Percentiles rank a stretch among this genome's conserved stretches.
Conservation (phyloP, 1,140 invertebrate species). For the Frieseomelitta varia region DNA sequence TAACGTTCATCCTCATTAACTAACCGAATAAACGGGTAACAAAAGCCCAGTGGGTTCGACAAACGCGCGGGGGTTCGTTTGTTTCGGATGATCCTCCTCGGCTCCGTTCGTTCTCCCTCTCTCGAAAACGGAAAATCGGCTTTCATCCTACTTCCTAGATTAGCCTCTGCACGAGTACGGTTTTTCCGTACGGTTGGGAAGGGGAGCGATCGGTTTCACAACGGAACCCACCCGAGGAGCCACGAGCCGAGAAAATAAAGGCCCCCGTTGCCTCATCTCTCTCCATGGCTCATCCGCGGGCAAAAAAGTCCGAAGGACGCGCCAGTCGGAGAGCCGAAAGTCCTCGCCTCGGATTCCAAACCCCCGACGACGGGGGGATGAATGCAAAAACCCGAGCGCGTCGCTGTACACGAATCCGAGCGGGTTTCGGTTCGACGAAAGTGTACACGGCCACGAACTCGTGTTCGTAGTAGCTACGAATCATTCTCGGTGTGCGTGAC, state of each 20-base stretch:
- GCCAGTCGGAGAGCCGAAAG: background rate
- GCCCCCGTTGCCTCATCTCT: background rate
- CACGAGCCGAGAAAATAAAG: background rate
- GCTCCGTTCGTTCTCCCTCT: slow-evolving; percentile 2
- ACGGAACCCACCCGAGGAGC: background rate
- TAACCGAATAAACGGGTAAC: slow-evolving; percentile 68
- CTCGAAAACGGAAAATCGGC: background rate
- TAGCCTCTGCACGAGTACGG: background rate
- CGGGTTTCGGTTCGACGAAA: slow-evolving; percentile 23
- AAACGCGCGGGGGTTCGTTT: slow-evolving; percentile 63
- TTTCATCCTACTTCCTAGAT: slow-evolving; percentile 8
- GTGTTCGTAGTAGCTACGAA: slow-evolving; percentile 6
- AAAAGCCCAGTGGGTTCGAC: slow-evolving; percentile 50
- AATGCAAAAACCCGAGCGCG: slow-evolving; percentile 28
- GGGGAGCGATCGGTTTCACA: background rate
- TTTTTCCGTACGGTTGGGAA: too few relatives aligned
- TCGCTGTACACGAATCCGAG: slow-evolving; percentile 21
- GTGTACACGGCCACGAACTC: background rate
- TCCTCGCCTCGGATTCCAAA: slow-evolving; percentile 18
- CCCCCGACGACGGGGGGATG: background rate
- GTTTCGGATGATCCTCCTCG: slow-evolving; percentile 60
- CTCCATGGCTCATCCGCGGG: background rate
- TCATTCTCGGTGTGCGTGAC: slow-evolving; percentile 58
- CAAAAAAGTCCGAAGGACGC: slow-evolving; percentile 32
- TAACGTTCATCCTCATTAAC: slow-evolving; percentile 76